Evolutionary conservation across 1,140 invertebrate genomes (phyloP).

Genomic region (Drosophila micromelanica): DNA sequence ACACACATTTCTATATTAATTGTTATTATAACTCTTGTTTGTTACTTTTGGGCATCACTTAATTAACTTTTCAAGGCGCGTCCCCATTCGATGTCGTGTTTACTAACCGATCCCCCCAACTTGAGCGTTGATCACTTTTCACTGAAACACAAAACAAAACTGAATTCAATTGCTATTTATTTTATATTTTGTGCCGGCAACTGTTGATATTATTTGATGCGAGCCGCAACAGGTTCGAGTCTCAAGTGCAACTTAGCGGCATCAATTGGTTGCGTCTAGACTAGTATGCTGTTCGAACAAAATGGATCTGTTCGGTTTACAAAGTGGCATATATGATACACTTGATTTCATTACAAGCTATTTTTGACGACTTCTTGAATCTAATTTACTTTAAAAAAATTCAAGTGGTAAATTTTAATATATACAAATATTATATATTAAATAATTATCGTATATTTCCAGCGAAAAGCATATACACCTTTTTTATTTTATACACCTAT

Average conservation of each 20-base stretch:
- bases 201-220: slow-evolving; percentile 21
- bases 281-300: background rate
- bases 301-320: background rate
- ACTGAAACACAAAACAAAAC: slow-evolving; percentile 44
- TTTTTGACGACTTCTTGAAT: background rate
- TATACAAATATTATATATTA: background rate
- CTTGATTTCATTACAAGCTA: background rate
- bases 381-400: background rate
- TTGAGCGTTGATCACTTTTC: slow-evolving; percentile 30
- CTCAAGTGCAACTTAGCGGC: background rate
- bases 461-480: too few species aligned
- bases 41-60: background rate
- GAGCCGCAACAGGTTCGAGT: slow-evolving; percentile 53
- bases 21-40: slow-evolving; percentile 30
- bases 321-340: background rate
- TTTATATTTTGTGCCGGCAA: slow-evolving; percentile 42
- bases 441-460: background rate
- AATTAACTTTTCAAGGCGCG: slow-evolving; percentile 47
- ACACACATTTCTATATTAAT: slow-evolving; percentile 9
- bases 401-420: background rate
- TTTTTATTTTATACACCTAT: background rate
- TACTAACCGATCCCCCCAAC: background rate
- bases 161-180: slow-evolving; percentile 46
- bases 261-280: background rate
- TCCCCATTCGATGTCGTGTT: background rate